These are phyloP conservation scores for Cheilosia variabilis DNA, from an alignment of 2,888 invertebrate genomes.

Conservation along the genomic window DNA sequence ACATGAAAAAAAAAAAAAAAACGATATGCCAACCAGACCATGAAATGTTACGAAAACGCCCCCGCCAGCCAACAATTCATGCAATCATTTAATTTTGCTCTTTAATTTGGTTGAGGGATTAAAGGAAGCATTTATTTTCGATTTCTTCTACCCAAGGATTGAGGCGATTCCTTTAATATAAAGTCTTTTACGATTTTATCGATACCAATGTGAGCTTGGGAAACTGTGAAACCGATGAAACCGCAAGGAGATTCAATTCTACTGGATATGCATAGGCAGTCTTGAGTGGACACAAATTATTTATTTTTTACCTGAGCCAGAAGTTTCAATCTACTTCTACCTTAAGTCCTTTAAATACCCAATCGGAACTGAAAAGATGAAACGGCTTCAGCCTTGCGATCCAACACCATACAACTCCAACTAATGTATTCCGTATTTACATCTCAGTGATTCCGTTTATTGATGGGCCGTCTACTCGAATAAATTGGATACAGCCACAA, in stretches of 20 bases:
- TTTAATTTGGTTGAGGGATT: background rate
- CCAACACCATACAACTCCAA: background rate
- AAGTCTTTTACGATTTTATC: background rate
- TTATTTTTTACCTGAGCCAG: background rate
- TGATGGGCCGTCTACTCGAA: conserved; percentile 32
- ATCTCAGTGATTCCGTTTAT: conserved; percentile 15
- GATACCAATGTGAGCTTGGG: background rate
- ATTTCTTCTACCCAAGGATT: background rate
- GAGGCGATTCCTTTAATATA: background rate
- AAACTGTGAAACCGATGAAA: conserved; percentile 4
- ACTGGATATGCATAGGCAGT: background rate
- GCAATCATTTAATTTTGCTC: background rate
- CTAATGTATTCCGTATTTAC: background rate
- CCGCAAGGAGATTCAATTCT: background rate
- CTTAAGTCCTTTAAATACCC: conserved; percentile 35
- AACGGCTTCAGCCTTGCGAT: conserved; percentile 5
- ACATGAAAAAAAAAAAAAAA: too few relatives aligned
- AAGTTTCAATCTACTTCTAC: background rate
- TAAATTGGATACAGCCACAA: conserved; percentile 59
- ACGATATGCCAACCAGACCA: background rate
- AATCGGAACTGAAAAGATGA: conserved; percentile 21
- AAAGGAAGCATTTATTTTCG: background rate
- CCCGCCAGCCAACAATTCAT: background rate
- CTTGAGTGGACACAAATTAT: background rate
- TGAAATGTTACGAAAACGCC: conserved; percentile 32